Base-by-base conservation (phyloP, 2,113 vertebrate genomes). In the Bungarus multicinctus region DNA sequence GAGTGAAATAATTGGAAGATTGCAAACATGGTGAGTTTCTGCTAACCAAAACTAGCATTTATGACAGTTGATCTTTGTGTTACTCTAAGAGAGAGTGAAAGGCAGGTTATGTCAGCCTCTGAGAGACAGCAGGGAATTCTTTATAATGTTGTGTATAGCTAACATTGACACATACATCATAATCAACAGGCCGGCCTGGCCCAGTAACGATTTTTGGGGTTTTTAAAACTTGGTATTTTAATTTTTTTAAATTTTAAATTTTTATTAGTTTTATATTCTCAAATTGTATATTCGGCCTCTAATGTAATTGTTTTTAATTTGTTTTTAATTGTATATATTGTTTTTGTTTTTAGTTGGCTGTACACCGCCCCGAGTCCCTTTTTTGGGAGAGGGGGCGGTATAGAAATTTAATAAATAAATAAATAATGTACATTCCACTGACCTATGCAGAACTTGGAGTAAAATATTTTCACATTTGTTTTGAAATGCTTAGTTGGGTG, bases 41-140 rank as follows among this genome's bases (percentile, higher is more conserved):
- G 50, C 16, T 50, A 30, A 50, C 20, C 52, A 27, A 91, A 54
- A 69, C 89, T 95, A 94, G 89, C 60, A 91, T 95, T 95, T 89
- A 6, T 34, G 16, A 47, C n/a, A 64, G 34, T 89, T 11, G 2
- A 14, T 57, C n/a, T 89, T 25, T 60, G 43, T 89, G 22, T 43
- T 39, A 23, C 11, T 23, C 8, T 57, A 34, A 74, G 5, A 39
- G 34, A 81, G n/a, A 43, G 74, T 43, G 18, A 34, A 39, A 88
- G 50, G 16, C 27, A 53, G 52, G 30, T 7, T 88, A 30, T 54
- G 47, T n/a, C 27, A 53, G 16, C 50, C 87, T 88, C 47, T 88
- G 50, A 88, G 6, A 52, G 30, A n/a, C 5, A 52, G 5, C 16
- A 16, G 22, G 10, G 4, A 34, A 23, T n/a, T 3, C 2, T 34